These are phyloP conservation scores for Drosophila silvestris DNA, from an alignment of 2,888 invertebrate genomes.

Conservation along the genomic window DNA sequence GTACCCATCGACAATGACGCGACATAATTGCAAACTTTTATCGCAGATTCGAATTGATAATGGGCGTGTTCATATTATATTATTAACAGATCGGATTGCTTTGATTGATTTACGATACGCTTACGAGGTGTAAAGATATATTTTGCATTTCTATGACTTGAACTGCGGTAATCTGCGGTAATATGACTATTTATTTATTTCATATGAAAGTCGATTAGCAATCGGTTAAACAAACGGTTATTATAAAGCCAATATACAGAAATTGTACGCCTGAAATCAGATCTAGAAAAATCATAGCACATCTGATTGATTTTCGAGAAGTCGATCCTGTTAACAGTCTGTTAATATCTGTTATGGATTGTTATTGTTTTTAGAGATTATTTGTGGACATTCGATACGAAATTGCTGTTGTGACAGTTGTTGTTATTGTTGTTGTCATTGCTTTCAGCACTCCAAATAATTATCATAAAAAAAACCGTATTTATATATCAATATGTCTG, in stretches of 20 bases:
- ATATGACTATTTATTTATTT: not conserved
- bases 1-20: conserved; percentile 28
- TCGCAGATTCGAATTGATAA: conserved; percentile 21
- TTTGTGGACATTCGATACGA: conserved; percentile 4
- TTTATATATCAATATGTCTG: conserved; percentile 54
- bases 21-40: conserved; percentile 21
- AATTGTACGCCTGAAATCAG: not conserved
- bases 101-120: conserved; percentile 58
- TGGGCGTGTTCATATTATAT: conserved; percentile 55
- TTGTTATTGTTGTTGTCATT: conserved; percentile 41
- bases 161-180: conserved; percentile 5
- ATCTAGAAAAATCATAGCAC: not conserved
- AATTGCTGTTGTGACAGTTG: conserved; percentile 46
- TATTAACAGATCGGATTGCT: conserved; percentile 44
- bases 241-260: not conserved
- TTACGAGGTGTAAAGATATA: conserved; percentile 41
- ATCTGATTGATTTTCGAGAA: not conserved
- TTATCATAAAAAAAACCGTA: conserved; percentile 70
- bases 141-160: conserved; percentile 27
- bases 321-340: not conserved
- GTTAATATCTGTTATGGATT: not conserved
- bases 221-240: conserved; percentile 10
- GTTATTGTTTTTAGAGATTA: not conserved
- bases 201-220: not conserved
- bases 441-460: conserved; percentile 76